A percentile compares a stretch with the other conserved stretches of the same genome.
Conservation (phyloP, 2,113 vertebrate genomes). For the Brachyistius frenatus region DNA sequence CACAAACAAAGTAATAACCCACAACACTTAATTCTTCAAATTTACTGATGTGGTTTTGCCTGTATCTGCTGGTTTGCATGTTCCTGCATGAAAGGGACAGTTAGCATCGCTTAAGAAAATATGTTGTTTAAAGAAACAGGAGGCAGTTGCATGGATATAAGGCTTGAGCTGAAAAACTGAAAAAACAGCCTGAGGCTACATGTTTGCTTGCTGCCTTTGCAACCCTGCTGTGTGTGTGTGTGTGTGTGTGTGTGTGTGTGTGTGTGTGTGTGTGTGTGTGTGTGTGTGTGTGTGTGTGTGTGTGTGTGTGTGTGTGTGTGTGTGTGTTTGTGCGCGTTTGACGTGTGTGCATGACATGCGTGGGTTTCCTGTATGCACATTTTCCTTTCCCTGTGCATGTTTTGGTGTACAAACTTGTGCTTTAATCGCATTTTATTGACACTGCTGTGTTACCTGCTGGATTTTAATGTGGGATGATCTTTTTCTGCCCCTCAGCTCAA, state of each 20-base stretch:
- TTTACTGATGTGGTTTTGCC: background rate
- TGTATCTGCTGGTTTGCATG: conserved; percentile 13
- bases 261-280: background rate
- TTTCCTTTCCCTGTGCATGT: background rate
- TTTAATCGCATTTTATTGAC: conserved; percentile 63
- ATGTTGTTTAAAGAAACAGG: conserved; percentile 29
- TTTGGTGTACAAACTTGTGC: conserved; percentile 41
- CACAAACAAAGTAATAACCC: conserved; percentile 11
- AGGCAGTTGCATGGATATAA: conserved; percentile 17
- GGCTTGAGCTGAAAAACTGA: conserved; percentile 24
- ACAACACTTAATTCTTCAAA: background rate
- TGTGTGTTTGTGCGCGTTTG: background rate
- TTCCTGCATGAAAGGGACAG: conserved; percentile 16
- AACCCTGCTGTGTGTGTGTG: conserved; percentile 5
- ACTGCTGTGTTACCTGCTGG: conserved; percentile 51
- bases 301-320: background rate
- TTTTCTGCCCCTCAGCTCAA: conserved; percentile 69
- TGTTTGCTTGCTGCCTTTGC: conserved; percentile 53
- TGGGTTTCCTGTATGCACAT: conserved; percentile 21
- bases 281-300: background rate
- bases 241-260: conserved; percentile 15
- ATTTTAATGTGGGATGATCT: conserved; percentile 70
- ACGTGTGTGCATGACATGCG: conserved; percentile 19
- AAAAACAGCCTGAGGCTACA: conserved; percentile 52
- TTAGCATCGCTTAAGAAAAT: conserved; percentile 20